These are phyloP conservation scores for Hecatera dysodea DNA, from an alignment of 2,888 invertebrate species.

Conservation along the genomic window DNA sequence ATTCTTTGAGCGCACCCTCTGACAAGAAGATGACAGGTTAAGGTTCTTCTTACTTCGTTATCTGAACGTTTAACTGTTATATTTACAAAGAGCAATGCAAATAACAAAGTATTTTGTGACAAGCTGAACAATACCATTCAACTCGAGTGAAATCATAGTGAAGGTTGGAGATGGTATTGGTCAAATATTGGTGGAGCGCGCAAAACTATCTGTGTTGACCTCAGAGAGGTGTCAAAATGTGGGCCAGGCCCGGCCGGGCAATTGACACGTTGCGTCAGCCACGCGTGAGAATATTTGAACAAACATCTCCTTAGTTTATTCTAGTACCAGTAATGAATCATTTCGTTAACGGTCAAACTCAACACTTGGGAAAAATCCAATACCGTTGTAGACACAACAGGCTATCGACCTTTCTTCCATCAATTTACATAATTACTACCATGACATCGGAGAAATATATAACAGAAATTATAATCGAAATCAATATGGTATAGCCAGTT, in stretches of 20 bases:
- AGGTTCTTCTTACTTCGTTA: constrained; percentile 15
- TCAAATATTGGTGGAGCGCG: constrained; percentile 82
- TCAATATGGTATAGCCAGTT: constrained; percentile 63
- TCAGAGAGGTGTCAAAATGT: constrained; percentile 86
- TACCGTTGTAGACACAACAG: constrained; percentile 76
- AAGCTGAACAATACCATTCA: constrained; percentile 67
- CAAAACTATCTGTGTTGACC: constrained; percentile 86
- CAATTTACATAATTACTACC: constrained; percentile 82
- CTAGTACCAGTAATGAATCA: constrained; percentile 89
- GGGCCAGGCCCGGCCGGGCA: constrained; percentile 80
- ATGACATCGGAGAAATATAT: constrained; percentile 72
- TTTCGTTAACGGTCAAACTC: constrained; percentile 86
- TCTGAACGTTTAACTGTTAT: constrained; percentile 36
- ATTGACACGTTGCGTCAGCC: constrained; percentile 83
- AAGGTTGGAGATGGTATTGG: constrained; percentile 75
- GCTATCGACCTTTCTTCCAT: constrained; percentile 77
- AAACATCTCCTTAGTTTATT: constrained; percentile 87
- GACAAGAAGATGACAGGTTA: constrained; percentile 16
- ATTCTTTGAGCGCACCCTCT: constrained; percentile 8
- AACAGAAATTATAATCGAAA: constrained; percentile 66
- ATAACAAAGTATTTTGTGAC: constrained; percentile 66
- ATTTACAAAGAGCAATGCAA: constrained; percentile 57
- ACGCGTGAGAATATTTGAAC: constrained; percentile 90
- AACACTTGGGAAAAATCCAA: constrained; percentile 82
- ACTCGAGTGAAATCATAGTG: constrained; percentile 74